Base-by-base conservation (phyloP, 2,113 vertebrate species). In the Artemisiospiza belli region DNA sequence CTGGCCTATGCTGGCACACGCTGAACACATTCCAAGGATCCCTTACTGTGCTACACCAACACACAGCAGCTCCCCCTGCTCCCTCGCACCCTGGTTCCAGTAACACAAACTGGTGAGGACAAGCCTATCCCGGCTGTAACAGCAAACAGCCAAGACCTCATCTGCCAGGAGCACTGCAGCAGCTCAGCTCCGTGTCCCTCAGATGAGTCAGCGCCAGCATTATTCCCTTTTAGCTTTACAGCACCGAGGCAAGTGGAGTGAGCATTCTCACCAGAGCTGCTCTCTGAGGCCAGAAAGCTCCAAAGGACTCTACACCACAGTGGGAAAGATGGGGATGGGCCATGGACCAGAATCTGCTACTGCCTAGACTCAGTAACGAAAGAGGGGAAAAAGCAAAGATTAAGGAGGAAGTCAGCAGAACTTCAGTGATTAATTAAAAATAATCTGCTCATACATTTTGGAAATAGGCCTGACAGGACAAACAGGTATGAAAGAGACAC, bases 271-370 rank as follows among this genome's bases (percentile, higher is more conserved):
- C 15, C 44, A 62, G 4, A 51, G 5, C 33, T 28, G 43, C 51
- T 30, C 79, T 7, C 5, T 0, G 0, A 39, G 55, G 67, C 20
- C 66, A 72, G 16, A 46, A 46, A 28, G 9, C 39, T 52, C 79
- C 22, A 19, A 8, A 49, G 64, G 39, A 21, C 61, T 37, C 55
- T 0, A 4, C 0, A 0, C 14, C 49, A 21, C 1, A 0, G 6
- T 7, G 39, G 41, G 51, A 57, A 44, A 67, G 51, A 25, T 28
- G 41, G 58, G 37, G 22, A 58, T 37, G 54, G 61, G 30, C 46
- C 15, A 8, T 0, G 2, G 28, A 52, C 41, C 33, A 46, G 51
- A 30, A 84, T 51, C 62, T 22, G 22, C 9, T 4, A 9, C 30
- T 27, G 18, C 31, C 43, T 24, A 9, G 16, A n/a, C 49, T 16